Percentiles rank a stretch among this genome's conserved stretches.
Conservation (phyloP, 2,888 invertebrate genomes). For the Leuctra nigra region DNA sequence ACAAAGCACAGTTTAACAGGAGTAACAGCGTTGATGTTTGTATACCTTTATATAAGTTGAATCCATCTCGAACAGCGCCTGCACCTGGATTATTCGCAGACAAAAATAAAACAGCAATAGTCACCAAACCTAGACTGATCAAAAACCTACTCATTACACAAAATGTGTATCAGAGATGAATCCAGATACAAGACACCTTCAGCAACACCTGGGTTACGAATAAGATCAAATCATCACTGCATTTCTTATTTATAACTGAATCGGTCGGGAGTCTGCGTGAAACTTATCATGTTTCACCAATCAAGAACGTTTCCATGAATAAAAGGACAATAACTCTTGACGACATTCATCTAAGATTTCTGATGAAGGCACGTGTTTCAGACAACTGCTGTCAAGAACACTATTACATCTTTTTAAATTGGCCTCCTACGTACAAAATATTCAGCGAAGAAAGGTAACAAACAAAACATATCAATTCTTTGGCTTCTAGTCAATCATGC, state of each 20-base stretch:
- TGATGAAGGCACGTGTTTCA: too few species aligned
- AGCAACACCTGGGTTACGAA: background rate
- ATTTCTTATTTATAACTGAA: background rate
- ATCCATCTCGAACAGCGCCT: slow-evolving; percentile 14
- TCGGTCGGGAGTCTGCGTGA: background rate
- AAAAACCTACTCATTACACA: background rate
- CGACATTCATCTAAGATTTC: too few species aligned
- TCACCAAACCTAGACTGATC: background rate
- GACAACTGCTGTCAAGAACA: too few species aligned
- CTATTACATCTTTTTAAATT: too few species aligned
- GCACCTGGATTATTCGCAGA: background rate
- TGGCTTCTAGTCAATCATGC: too few species aligned
- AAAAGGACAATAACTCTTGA: too few species aligned
- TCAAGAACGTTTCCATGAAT: too few species aligned
- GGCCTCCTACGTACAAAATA: too few species aligned
- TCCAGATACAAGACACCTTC: background rate
- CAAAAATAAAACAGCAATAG: background rate
- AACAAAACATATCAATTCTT: too few species aligned
- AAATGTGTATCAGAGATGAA: background rate
- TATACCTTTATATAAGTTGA: slow-evolving; percentile 23
- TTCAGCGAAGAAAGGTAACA: too few species aligned
- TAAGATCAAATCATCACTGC: background rate
- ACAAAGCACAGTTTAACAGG: background rate
- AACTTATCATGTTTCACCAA: background rate
- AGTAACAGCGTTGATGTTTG: background rate